These are phyloP conservation scores for Zapornia atra DNA, from an alignment of 2,113 vertebrate species.

Conservation along the genomic window DNA sequence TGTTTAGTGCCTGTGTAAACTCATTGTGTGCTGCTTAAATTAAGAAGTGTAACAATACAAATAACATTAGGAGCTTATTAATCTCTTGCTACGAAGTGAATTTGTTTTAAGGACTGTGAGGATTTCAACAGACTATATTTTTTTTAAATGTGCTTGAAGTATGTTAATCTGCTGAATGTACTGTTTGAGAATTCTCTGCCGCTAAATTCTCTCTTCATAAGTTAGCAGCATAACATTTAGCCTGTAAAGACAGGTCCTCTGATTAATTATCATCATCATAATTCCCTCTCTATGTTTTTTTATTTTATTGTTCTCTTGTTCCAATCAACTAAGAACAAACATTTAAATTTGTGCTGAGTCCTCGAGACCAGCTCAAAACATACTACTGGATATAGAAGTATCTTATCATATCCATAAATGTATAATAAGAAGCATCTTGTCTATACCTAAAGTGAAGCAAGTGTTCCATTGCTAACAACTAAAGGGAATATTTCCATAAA, in stretches of 20 bases:
- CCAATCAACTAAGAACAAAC: neutral
- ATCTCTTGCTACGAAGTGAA: neutral
- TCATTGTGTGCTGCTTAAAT: neutral
- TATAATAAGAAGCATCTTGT: neutral
- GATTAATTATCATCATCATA: neutral
- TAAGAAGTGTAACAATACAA: constrained; percentile 11
- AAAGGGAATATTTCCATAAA: neutral
- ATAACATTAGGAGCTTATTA: neutral
- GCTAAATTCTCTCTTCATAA: neutral
- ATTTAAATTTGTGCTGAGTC: neutral
- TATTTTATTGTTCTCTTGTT: neutral
- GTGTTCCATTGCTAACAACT: neutral
- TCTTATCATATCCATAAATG: neutral
- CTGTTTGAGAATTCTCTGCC: neutral
- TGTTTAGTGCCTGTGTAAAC: constrained; percentile 19
- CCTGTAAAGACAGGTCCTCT: neutral
- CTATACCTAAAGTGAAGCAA: neutral
- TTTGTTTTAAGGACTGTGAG: neutral
- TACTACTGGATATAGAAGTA: neutral
- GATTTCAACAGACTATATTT: neutral
- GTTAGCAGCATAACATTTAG: neutral
- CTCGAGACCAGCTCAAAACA: neutral
- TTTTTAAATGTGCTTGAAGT: neutral
- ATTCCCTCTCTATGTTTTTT: neutral
- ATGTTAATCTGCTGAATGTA: neutral